Evolutionary conservation across 2,113 vertebrate species (phyloP), one percentile per base, ranked within the genome.

Genomic region (Elaphurus davidianus): DNA sequence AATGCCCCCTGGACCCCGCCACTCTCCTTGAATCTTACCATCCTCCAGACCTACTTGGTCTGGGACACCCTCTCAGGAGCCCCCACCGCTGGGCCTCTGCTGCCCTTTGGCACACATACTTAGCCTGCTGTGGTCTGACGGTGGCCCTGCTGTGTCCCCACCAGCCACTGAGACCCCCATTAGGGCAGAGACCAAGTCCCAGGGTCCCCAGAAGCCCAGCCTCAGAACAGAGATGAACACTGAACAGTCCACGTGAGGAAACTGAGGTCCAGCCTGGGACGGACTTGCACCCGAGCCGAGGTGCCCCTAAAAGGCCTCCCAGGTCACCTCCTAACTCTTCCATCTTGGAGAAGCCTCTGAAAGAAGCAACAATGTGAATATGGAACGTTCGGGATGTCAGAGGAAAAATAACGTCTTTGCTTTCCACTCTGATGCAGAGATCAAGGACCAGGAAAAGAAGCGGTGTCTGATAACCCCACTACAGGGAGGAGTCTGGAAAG

Each of bases 301-400:
- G 1, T 21, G 7, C 6, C 17, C 57, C 81, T 5, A 14, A 16
- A 28, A n/a, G 55, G 30, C 23, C 33, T 30, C 19, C 4, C 3
- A 3, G 33, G 19, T 28, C 54, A 6, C 19, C 30, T 76, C 50
- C 79, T 84, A 2, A 11, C 8, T 5, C 45, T 43, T 36, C 14
- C 21, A 0, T 50, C 4, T 11, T 13, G 45, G 55, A 25, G n/a
- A 10, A 78, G 7, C 30, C 36, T 47, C 82, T n/a, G 43, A 60
- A 57, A 59, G 85, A 67, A 59, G 47, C 16, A 76, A 30, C 6
- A 0, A 0, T 1, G 21, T 17, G n/a, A 30, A 15, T 40, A 7
- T 0, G 0, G 4, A 28, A 4, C 0, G 3, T 55, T 12, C 23
- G 1, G 91, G 52, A 33, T 12, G 3, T 11, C 3, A 0, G 17